Evolutionary conservation across 1,140 invertebrate species (phyloP).

Genomic region (Muscidifurax raptorellus): DNA sequence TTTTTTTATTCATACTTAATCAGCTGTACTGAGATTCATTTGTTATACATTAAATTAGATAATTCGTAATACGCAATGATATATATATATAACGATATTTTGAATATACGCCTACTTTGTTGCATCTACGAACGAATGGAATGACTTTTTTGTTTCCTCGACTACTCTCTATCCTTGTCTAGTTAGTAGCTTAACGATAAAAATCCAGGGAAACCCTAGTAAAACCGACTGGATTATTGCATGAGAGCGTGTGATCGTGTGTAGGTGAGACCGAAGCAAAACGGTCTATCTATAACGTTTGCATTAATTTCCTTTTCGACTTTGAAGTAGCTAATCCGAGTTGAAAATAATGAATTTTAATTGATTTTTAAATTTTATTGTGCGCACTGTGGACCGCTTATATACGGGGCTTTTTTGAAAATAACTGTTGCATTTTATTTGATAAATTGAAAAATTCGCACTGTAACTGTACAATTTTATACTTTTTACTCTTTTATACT

Average conservation of each 20-base stretch:
- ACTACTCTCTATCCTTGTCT: not conserved
- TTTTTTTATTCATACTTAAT: not conserved
- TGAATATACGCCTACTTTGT: not conserved
- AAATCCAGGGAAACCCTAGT: not conserved
- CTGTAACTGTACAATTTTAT: too few relatives aligned
- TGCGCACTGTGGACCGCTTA: too few relatives aligned
- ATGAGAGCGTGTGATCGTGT: not conserved
- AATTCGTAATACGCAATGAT: not conserved
- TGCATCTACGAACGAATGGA: not conserved
- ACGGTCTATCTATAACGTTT: too few relatives aligned
- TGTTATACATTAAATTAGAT: not conserved
- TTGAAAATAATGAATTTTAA: too few relatives aligned
- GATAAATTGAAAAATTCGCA: too few relatives aligned
- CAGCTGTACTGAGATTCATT: not conserved
- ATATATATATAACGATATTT: not conserved
- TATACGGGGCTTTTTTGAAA: too few relatives aligned
- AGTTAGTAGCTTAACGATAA: not conserved
- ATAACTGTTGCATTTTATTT: too few relatives aligned
- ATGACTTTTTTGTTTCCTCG: not conserved
- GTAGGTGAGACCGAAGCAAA: too few relatives aligned
- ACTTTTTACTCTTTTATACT: too few relatives aligned
- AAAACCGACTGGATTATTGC: constrained; percentile 1
- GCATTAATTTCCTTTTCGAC: too few relatives aligned
- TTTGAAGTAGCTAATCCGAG: too few relatives aligned
- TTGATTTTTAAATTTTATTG: too few relatives aligned